Evolutionary conservation across 2,797 vertebrate genomes (phyloP).

Genomic region (Cossypha caffra): DNA sequence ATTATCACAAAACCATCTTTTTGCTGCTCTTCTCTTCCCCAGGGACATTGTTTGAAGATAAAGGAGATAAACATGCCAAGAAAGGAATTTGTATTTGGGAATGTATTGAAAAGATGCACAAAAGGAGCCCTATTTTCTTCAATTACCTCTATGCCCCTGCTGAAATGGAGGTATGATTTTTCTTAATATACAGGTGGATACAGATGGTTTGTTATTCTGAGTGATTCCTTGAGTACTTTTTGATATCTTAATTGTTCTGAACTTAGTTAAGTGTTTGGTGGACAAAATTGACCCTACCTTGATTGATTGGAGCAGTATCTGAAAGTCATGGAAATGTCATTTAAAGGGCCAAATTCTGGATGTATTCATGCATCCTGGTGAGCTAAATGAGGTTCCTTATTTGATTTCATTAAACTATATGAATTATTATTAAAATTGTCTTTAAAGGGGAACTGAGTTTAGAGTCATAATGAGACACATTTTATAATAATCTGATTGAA

Average conservation of each 20-base stretch:
- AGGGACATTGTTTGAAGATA: slow-evolving; percentile 97
- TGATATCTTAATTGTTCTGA: neutral
- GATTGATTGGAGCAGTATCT: neutral
- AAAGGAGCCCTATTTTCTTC: slow-evolving; percentile 92
- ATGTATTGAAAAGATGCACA: slow-evolving; percentile 92
- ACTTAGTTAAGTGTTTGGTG: neutral
- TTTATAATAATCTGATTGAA: neutral
- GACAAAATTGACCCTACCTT: neutral
- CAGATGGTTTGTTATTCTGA: neutral
- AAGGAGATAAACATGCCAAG: slow-evolving; percentile 92
- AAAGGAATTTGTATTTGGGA: slow-evolving; percentile 97
- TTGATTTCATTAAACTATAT: neutral
- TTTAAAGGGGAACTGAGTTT: neutral
- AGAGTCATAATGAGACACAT: neutral
- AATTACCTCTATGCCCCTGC: slow-evolving; percentile 92
- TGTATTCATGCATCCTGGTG: neutral
- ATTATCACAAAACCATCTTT: neutral
- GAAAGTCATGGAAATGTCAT: neutral
- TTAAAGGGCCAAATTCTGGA: neutral
- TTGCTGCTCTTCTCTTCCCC: slow-evolving; percentile 20
- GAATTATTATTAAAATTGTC: neutral
- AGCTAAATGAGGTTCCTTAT: neutral
- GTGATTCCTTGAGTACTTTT: neutral
- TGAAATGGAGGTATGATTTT: slow-evolving; percentile 83
- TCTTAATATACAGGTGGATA: neutral